A percentile compares a stretch with the other conserved stretches of the same genome.
Evolutionary conservation across 2,888 invertebrate species (phyloP).

Genomic region (Lomographa bimaculata): DNA sequence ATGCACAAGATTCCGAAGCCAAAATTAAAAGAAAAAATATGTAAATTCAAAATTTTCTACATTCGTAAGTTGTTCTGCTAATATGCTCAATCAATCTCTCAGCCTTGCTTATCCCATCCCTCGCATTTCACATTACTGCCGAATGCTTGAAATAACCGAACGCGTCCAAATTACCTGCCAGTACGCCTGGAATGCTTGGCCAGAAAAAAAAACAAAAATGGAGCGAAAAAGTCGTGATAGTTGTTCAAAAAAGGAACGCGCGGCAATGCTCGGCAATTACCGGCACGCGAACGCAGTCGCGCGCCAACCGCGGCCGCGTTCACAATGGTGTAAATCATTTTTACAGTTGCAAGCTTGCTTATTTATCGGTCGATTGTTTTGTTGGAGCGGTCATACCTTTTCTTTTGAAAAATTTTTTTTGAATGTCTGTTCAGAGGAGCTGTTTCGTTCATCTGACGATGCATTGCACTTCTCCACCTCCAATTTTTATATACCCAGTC

Average conservation of each 20-base stretch:
- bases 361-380: conserved; percentile 18
- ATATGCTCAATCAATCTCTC: too few species aligned
- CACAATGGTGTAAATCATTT: conserved; percentile 50
- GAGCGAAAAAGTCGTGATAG: conserved; percentile 83
- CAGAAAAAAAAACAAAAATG: conserved; percentile 67
- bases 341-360: conserved; percentile 28
- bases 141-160: conserved; percentile 74
- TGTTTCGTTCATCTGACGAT: too few species aligned
- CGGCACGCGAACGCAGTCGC: conserved; percentile 82
- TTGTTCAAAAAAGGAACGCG: conserved; percentile 80
- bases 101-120: conserved; percentile 15
- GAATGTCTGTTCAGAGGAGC: background rate
- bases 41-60: too few species aligned
- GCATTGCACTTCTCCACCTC: too few species aligned
- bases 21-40: too few species aligned
- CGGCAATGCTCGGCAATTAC: conserved; percentile 77
- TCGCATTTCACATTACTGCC: conserved; percentile 17
- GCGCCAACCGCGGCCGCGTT: conserved; percentile 60
- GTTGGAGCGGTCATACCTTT: conserved; percentile 7
- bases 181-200: conserved; percentile 67
- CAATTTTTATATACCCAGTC: too few species aligned
- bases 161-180: conserved; percentile 65
- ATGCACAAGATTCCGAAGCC: too few species aligned
- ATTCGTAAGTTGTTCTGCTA: too few species aligned
- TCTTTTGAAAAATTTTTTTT: background rate